These are phyloP conservation scores for Antennarius striatus DNA, from an alignment of 2,113 vertebrate genomes.

Conservation along the genomic window DNA sequence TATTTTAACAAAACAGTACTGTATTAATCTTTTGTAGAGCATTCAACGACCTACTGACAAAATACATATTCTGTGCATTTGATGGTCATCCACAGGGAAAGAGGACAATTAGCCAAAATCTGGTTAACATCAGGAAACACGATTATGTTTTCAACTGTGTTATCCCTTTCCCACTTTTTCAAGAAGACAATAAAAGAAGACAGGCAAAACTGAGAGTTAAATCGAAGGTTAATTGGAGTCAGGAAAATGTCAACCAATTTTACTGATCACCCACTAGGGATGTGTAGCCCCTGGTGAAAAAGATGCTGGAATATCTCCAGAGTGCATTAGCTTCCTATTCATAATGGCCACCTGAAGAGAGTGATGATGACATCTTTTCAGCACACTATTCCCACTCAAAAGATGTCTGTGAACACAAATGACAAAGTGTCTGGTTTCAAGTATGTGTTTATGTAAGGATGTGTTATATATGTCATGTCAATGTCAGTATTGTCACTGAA, in stretches of 20 bases:
- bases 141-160: slow-evolving; percentile 44
- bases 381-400: slow-evolving; percentile 58
- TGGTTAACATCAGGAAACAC: slow-evolving; percentile 64
- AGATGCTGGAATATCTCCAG: slow-evolving; percentile 61
- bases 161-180: slow-evolving; percentile 42
- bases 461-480: slow-evolving; percentile 62
- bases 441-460: slow-evolving; percentile 26
- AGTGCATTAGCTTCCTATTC: slow-evolving; percentile 66
- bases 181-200: slow-evolving; percentile 76
- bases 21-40: slow-evolving; percentile 55
- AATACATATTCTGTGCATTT: slow-evolving; percentile 43
- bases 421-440: slow-evolving; percentile 20
- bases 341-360: slow-evolving; percentile 77
- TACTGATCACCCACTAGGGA: slow-evolving; percentile 77
- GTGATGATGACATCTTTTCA: slow-evolving; percentile 75
- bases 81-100: slow-evolving; percentile 60
- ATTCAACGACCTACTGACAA: slow-evolving; percentile 53
- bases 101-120: slow-evolving; percentile 58
- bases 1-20: slow-evolving; percentile 33
- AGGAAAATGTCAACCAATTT: slow-evolving; percentile 80
- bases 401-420: slow-evolving; percentile 50
- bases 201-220: slow-evolving; percentile 79
- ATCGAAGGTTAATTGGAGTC: slow-evolving; percentile 82
- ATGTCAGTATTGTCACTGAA: slow-evolving; percentile 51
- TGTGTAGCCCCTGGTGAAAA: slow-evolving; percentile 68